Percentiles rank a stretch among this genome's conserved stretches.
phyloP scores from a whole-genome alignment of 2,113 vertebrate genomes.

The Xerus inauris region DNA sequence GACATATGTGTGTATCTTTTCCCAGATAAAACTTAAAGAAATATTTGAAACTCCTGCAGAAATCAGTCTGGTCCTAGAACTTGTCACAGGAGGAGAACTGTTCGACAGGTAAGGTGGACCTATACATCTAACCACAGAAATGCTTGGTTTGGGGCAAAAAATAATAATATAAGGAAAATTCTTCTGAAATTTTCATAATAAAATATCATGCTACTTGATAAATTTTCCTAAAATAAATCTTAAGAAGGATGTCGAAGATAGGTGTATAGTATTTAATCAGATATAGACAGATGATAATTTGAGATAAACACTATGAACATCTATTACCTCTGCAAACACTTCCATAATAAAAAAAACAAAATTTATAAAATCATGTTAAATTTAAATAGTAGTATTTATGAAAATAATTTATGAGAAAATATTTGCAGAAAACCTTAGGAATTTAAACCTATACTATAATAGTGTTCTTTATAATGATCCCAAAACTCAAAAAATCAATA shows the following conservation, averaged over 20 bases:
- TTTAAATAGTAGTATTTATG: slow-evolving; percentile 18
- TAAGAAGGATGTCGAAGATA: not conserved
- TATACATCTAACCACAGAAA: not conserved
- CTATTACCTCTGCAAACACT: not conserved
- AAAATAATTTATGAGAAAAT: slow-evolving; percentile 47
- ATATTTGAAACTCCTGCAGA: slow-evolving; percentile 94
- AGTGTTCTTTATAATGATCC: not conserved
- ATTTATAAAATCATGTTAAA: slow-evolving; percentile 11
- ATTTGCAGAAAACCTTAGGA: slow-evolving; percentile 17
- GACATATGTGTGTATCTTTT: slow-evolving; percentile 74
- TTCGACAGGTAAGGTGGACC: slow-evolving; percentile 91
- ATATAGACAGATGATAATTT: not conserved
- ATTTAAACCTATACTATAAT: not conserved
- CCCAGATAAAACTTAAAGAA: slow-evolving; percentile 94
- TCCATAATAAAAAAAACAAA: not conserved
- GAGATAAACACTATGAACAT: not conserved
- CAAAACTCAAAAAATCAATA: not conserved
- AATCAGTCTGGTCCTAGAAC: slow-evolving; percentile 93
- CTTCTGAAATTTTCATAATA: not conserved
- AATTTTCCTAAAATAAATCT: not conserved
- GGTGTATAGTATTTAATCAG: not conserved
- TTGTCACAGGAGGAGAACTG: slow-evolving; percentile 93
- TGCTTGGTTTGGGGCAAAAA: not conserved
- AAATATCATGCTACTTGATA: not conserved
- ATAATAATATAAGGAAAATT: not conserved